phyloP scores from a whole-genome alignment of 2,113 vertebrate genomes.

The Ammodytes dubius region DNA sequence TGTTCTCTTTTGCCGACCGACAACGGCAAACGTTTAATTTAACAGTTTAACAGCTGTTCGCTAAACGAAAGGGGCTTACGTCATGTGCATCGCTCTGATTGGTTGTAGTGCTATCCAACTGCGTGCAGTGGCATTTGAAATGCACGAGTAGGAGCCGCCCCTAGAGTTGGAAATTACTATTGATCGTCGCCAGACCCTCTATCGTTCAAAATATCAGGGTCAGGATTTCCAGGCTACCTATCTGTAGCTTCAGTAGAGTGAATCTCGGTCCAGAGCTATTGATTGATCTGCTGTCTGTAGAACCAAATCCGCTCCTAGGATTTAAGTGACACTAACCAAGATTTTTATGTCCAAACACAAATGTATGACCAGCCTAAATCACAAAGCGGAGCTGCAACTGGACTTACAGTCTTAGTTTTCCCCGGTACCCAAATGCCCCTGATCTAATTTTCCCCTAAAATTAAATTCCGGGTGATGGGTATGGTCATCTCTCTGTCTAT shows the following conservation, averaged over 20 bases:
- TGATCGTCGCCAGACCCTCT: no score
- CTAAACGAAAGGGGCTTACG: no score
- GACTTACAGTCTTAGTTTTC: neutral
- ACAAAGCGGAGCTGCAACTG: neutral
- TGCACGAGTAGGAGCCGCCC: no score
- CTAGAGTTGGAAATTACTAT: no score
- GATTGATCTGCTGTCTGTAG: slow-evolving; percentile 36
- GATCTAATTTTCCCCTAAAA: slow-evolving; percentile 23
- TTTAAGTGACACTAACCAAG: slow-evolving; percentile 46
- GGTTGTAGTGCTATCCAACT: no score
- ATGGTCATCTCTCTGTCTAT: neutral
- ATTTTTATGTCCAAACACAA: slow-evolving; percentile 43
- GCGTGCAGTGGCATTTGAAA: no score
- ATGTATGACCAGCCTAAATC: slow-evolving; percentile 32
- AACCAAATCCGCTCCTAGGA: slow-evolving; percentile 8
- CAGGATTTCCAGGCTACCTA: no score
- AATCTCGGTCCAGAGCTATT: slow-evolving; percentile 26
- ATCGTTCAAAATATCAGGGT: no score
- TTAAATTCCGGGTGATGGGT: slow-evolving; percentile 18
- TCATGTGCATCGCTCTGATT: no score
- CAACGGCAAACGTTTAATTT: no score
- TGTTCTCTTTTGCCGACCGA: no score
- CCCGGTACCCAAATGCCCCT: neutral
- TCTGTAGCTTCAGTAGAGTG: slow-evolving; percentile 6
- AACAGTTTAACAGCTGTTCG: no score